phyloP scores from a whole-genome alignment of 1,140 invertebrate genomes.

The Andrena cerasifolii region DNA sequence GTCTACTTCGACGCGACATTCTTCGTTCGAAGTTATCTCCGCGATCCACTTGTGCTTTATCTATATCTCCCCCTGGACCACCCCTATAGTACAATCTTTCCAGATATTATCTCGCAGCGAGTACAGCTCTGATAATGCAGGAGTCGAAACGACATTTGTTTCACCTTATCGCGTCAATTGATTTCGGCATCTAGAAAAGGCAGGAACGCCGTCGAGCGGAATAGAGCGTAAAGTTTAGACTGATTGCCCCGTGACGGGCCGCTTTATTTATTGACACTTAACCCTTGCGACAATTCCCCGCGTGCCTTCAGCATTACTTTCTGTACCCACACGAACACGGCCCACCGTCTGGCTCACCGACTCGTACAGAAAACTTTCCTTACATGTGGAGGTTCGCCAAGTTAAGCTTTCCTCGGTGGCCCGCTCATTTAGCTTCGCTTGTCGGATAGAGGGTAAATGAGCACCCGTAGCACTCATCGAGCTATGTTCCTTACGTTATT shows the following conservation, averaged over 20 bases:
- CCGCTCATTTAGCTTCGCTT: too few relatives aligned
- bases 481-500: too few relatives aligned
- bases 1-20: too few relatives aligned
- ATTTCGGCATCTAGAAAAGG: constrained; percentile 44
- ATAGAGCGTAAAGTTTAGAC: constrained; percentile 35
- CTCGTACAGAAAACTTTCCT: too few relatives aligned
- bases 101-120: neutral
- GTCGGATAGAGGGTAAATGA: too few relatives aligned
- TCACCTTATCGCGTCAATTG: constrained; percentile 14
- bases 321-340: neutral
- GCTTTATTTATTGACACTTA: constrained; percentile 53
- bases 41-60: too few relatives aligned
- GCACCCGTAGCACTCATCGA: too few relatives aligned
- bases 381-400: constrained; percentile 1
- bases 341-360: too few relatives aligned
- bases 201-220: constrained; percentile 10
- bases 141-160: neutral
- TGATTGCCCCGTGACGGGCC: constrained; percentile 36
- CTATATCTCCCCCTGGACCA: too few relatives aligned
- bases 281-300: constrained; percentile 45
- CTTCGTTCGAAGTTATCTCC: too few relatives aligned
- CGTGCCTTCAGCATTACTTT: constrained; percentile 32
- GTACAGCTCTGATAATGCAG: neutral
- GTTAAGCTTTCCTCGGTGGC: too few relatives aligned
- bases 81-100: too few relatives aligned